These are phyloP conservation scores for Rhodinocichla rosea DNA, from an alignment of 2,113 vertebrate genomes.

Conservation along the genomic window DNA sequence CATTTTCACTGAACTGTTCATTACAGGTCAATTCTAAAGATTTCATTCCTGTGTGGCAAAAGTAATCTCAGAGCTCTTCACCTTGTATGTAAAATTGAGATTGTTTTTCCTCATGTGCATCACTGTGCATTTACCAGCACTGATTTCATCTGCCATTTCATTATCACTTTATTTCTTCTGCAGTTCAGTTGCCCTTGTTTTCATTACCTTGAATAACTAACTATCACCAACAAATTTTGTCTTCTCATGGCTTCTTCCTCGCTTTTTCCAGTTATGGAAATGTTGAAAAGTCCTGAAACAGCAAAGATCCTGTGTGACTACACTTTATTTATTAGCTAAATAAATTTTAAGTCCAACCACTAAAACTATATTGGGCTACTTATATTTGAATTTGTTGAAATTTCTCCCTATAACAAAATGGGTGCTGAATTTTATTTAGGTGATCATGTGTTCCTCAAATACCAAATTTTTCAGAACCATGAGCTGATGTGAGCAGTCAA, in stretches of 20 bases:
- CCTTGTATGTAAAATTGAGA: not conserved
- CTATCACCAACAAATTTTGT: not conserved
- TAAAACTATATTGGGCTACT: not conserved
- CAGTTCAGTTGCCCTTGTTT: not conserved
- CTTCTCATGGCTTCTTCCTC: not conserved
- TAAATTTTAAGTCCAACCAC: not conserved
- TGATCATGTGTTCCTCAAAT: not conserved
- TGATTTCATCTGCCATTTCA: constrained; percentile 17
- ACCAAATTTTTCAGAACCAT: not conserved
- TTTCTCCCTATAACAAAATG: not conserved
- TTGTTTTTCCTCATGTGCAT: not conserved
- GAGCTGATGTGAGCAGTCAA: not conserved
- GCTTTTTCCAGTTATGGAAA: not conserved
- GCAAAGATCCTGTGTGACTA: not conserved
- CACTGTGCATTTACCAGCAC: not conserved
- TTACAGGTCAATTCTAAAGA: not conserved
- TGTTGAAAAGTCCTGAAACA: not conserved
- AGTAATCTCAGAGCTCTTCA: constrained; percentile 16
- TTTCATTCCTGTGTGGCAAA: not conserved
- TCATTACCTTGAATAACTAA: not conserved
- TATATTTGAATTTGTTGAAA: not conserved
- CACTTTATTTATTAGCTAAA: not conserved
- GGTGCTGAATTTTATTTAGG: not conserved
- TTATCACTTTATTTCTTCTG: constrained; percentile 22
- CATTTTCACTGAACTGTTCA: constrained; percentile 16